phyloP scores from a whole-genome alignment of 2,888 invertebrate genomes.

The Megamerina dolium region DNA sequence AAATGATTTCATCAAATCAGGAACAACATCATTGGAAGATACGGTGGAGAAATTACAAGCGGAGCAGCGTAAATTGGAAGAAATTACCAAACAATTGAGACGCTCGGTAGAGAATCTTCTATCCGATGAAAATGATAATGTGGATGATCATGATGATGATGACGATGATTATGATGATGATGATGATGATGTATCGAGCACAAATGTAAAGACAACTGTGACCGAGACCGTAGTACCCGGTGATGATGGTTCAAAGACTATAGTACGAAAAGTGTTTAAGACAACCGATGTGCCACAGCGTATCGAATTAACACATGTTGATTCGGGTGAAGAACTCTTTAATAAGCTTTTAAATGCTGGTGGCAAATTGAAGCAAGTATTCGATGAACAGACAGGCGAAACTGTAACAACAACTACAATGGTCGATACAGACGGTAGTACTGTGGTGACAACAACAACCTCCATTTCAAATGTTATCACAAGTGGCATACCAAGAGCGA shows the following conservation, averaged over 20 bases:
- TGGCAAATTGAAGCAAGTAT: slow-evolving; percentile 32
- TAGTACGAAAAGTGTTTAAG: background rate
- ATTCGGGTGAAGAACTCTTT: slow-evolving; percentile 37
- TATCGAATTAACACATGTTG: background rate
- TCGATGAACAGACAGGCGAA: slow-evolving; percentile 35
- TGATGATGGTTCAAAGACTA: slow-evolving; percentile 16
- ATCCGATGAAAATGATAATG: slow-evolving; percentile 25
- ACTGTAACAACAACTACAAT: slow-evolving; percentile 39
- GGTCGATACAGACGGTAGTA: slow-evolving; percentile 31
- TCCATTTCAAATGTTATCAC: slow-evolving; percentile 43
- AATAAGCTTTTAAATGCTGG: slow-evolving; percentile 35
- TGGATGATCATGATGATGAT: slow-evolving; percentile 4
- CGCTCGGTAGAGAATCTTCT: slow-evolving; percentile 40
- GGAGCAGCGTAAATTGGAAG: slow-evolving; percentile 39
- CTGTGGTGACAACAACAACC: slow-evolving; percentile 38
- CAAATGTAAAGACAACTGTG: slow-evolving; percentile 17
- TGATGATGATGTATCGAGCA: background rate
- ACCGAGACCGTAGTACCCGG: slow-evolving; percentile 28
- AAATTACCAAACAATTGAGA: slow-evolving; percentile 40
- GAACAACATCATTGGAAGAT: background rate
- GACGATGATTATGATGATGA: background rate
- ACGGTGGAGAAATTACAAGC: slow-evolving; percentile 34
- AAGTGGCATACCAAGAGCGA: slow-evolving; percentile 41
- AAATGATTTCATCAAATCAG: background rate
- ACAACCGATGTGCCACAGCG: background rate